A percentile compares a stretch with the other conserved stretches of the same genome.
Evolutionary conservation across 2,888 invertebrate genomes (phyloP).

Genomic region (Melipona bicolor): DNA sequence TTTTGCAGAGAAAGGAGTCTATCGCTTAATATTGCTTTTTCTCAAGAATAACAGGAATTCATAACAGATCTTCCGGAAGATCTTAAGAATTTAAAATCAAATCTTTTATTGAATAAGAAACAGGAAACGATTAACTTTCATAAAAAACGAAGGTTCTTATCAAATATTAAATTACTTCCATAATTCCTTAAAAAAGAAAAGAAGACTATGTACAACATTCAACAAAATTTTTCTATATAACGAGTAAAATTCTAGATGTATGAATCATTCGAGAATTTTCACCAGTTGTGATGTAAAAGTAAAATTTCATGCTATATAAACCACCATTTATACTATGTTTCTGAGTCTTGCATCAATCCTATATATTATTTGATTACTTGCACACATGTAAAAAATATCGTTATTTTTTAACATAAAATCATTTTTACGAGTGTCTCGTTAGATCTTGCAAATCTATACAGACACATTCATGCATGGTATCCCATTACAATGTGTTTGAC

Average conservation of each 20-base stretch:
- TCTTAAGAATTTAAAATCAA: background rate
- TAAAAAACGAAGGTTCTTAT: background rate
- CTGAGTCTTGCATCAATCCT: constrained; percentile 12
- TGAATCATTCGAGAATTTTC: constrained; percentile 33
- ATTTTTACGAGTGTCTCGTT: constrained; percentile 9
- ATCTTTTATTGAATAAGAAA: background rate
- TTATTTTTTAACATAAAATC: constrained; percentile 61
- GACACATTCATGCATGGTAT: background rate
- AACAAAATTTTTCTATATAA: background rate
- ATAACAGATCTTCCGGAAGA: constrained; percentile 17
- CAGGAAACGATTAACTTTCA: background rate
- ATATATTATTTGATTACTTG: constrained; percentile 37
- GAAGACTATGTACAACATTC: background rate
- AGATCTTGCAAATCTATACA: background rate
- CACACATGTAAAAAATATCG: constrained; percentile 51
- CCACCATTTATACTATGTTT: constrained; percentile 1
- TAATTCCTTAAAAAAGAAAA: background rate
- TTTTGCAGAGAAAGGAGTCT: constrained; percentile 25
- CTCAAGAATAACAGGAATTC: background rate
- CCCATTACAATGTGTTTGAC: constrained; percentile 30
- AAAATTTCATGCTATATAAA: constrained; percentile 27
- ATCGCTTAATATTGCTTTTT: background rate
- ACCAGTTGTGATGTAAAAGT: constrained; percentile 32
- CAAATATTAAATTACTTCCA: background rate
- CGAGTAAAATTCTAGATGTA: background rate